Conservation (phyloP, 2,113 vertebrate genomes). For the Uria lomvia region DNA sequence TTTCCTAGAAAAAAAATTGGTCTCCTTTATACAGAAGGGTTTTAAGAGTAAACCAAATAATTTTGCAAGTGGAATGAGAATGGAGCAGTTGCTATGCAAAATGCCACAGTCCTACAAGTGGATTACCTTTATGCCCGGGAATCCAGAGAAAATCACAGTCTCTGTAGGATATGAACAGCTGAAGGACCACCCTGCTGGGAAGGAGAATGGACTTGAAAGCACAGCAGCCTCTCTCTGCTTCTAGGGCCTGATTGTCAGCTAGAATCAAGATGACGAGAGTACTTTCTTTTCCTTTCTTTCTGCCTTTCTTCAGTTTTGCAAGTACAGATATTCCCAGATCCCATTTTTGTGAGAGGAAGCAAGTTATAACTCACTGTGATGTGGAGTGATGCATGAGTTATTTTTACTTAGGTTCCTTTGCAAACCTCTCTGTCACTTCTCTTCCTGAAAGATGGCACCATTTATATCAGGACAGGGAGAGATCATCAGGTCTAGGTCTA, state of each 20-base stretch:
- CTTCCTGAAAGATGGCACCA: not conserved
- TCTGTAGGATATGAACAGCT: not conserved
- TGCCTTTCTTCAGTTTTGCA: not conserved
- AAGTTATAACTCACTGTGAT: not conserved
- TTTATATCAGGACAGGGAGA: rapidly evolving
- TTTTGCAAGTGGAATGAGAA: not conserved
- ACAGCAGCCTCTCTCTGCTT: not conserved
- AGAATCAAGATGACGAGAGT: not conserved
- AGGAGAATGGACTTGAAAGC: not conserved
- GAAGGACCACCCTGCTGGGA: not conserved
- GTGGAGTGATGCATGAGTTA: not conserved
- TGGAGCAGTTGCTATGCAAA: not conserved
- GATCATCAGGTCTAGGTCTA: not conserved
- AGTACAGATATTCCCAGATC: not conserved
- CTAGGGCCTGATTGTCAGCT: not conserved
- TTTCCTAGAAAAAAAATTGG: not conserved
- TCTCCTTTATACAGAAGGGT: not conserved
- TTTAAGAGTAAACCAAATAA: not conserved
- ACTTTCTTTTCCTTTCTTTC: not conserved
- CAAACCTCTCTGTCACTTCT: not conserved
- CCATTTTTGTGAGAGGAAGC: not conserved
- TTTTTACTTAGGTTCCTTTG: not conserved
- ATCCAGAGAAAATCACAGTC: not conserved
- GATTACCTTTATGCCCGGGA: not conserved
- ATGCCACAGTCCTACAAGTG: not conserved